Evolutionary conservation across 2,797 vertebrate species (phyloP).

Genomic region (Smutsia temminckii): DNA sequence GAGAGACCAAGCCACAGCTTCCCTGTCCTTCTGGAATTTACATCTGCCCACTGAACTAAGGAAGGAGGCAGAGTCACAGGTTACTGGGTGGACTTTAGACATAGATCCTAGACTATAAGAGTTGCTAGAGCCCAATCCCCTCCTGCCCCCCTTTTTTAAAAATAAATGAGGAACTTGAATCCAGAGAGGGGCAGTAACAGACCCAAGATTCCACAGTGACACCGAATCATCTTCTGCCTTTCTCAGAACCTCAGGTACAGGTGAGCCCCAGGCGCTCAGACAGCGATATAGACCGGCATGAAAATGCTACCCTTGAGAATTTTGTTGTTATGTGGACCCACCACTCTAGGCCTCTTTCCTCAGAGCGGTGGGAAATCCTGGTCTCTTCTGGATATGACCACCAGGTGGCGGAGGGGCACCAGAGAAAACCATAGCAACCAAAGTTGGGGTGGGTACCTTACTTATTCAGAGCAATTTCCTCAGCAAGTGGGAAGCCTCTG

Average conservation of each 20-base stretch:
- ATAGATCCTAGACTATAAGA: neutral
- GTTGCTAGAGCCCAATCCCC: no score
- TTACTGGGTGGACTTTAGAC: neutral
- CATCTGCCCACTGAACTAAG: neutral
- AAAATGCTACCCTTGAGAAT: neutral
- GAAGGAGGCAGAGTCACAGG: no score
- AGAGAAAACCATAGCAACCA: neutral
- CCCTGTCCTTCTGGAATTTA: neutral
- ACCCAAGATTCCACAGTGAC: neutral
- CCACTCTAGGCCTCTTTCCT: neutral
- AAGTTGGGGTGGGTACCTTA: neutral
- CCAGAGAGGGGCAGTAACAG: neutral
- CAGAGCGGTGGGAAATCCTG: neutral
- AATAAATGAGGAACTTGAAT: neutral
- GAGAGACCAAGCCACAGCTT: neutral
- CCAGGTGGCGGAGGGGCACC: conserved; percentile 58
- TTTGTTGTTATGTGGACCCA: neutral
- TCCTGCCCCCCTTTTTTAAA: neutral
- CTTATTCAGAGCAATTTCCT: neutral
- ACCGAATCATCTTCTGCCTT: neutral
- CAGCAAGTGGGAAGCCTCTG: neutral
- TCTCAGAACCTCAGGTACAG: neutral
- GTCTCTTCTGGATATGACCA: conserved; percentile 8
- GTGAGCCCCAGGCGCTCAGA: neutral
- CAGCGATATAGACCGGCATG: neutral